These are phyloP conservation scores for Anser cygnoides DNA, from an alignment of 2,113 vertebrate species.

Conservation along the genomic window DNA sequence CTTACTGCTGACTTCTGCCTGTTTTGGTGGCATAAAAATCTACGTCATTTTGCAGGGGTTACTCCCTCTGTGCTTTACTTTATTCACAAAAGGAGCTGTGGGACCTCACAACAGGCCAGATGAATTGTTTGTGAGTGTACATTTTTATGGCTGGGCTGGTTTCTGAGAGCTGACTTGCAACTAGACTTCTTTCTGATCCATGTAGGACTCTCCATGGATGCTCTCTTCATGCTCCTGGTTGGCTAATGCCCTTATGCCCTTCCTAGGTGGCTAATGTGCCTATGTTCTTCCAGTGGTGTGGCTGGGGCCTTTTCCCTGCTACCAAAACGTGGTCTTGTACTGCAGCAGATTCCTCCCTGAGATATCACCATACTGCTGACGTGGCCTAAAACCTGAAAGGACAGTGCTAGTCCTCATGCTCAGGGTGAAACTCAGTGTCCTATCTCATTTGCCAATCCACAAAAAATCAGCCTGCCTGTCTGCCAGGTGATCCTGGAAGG, in stretches of 20 bases:
- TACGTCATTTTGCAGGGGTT: background rate
- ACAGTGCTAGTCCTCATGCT: background rate
- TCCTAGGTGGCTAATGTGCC: background rate
- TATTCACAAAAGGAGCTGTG: background rate
- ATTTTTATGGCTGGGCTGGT: background rate
- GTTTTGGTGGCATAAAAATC: background rate
- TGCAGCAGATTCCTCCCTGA: background rate
- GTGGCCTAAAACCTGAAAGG: background rate
- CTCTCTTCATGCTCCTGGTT: background rate
- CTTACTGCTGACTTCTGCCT: background rate
- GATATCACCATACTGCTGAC: background rate
- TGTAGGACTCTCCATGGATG: background rate
- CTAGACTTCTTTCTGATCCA: background rate
- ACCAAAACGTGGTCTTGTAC: background rate
- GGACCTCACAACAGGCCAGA: background rate
- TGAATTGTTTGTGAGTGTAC: background rate
- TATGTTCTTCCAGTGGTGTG: background rate
- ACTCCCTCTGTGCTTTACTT: background rate
- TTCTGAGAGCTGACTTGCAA: background rate
- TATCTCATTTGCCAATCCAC: background rate
- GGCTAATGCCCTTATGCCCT: background rate
- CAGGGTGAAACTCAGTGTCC: background rate
- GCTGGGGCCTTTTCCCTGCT: background rate
- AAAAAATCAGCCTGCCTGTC: background rate
- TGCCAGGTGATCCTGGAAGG: background rate